Evolutionary conservation across 2,113 vertebrate species (phyloP).

Genomic region (Columba livia): DNA sequence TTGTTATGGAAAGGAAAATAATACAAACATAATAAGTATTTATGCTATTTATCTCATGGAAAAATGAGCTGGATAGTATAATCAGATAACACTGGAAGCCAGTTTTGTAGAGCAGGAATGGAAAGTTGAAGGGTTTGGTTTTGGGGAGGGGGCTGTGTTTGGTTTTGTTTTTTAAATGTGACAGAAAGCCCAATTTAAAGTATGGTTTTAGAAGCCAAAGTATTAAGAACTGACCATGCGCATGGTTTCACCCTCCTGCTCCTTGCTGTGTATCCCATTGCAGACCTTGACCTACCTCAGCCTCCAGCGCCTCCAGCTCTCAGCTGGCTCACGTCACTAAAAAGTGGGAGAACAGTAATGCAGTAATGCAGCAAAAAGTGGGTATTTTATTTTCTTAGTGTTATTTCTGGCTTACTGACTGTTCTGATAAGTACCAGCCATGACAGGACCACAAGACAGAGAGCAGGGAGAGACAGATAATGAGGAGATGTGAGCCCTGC

Average conservation of each 20-base stretch:
- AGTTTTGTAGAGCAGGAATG: not conserved
- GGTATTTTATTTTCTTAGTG: not conserved
- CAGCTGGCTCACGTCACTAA: not conserved
- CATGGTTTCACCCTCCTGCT: not conserved
- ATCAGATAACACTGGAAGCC: not conserved
- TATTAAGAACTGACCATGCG: not conserved
- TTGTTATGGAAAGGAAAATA: not conserved
- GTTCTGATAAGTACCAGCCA: not conserved
- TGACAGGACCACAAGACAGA: not conserved
- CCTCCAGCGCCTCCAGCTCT: not conserved
- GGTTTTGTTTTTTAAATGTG: not conserved
- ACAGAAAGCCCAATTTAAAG: not conserved
- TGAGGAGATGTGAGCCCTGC: not conserved
- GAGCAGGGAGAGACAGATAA: not conserved
- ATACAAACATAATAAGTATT: not conserved
- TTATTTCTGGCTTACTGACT: not conserved
- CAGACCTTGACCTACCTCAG: not conserved
- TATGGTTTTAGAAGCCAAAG: not conserved
- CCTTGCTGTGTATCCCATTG: not conserved
- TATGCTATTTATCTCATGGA: not conserved
- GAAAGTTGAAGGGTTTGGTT: not conserved
- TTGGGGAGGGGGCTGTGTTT: fast-evolving
- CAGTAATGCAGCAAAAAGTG: not conserved
- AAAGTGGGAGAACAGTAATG: not conserved
- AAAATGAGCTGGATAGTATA: not conserved